Evolutionary conservation across 2,888 invertebrate genomes (phyloP), one percentile per base, ranked within the genome.

Genomic region (Lutraria lutraria): DNA sequence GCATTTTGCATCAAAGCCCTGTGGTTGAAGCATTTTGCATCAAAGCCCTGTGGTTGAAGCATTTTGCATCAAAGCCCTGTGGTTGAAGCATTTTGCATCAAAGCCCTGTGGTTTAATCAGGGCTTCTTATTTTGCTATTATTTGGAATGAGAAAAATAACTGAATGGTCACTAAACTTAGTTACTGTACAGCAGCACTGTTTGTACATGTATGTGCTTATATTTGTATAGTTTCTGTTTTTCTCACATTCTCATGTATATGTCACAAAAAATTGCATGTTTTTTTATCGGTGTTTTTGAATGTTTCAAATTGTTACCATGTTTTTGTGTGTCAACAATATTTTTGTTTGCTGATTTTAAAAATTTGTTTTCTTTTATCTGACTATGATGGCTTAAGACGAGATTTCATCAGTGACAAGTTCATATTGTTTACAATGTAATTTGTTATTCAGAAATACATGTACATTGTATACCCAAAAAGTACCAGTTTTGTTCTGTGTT

Each of bases 181-280:
- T 68, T 21, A 25, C 63, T 3, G n/a, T 68, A 25, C 10, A 68
- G 43, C 43, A 43, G 2, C 8, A 4, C 43, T 43, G 2, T 43
- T n/a, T n/a, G n/a, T n/a, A n/a, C n/a, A 43, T 43, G 8, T 43
- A 43, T 43, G 8, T 43, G 43, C 8, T 43, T 43, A 43, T 43
- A 8, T 25, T 1, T 68, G 63, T n/a, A 25, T 6, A 68, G 6
- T 25, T 8, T n/a, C 25, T 68, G 25, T 68, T n/a, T 43, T n/a
- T 63, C n/a, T 68, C 63, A 68, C 63, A 68, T 68, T 21, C 25
- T 68, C 63, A 10, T 68, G n/a, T 68, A n/a, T 68, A 25, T 68
- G 25, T 25, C 25, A 25, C 21, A 21, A 21, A 68, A n/a, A 25
- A 25, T 12, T 68, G 63, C 63, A 68, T 68, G 63, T 68, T 1